Conservation (phyloP, 2,888 invertebrate species). For the Cosmorhoe ocellata region DNA sequence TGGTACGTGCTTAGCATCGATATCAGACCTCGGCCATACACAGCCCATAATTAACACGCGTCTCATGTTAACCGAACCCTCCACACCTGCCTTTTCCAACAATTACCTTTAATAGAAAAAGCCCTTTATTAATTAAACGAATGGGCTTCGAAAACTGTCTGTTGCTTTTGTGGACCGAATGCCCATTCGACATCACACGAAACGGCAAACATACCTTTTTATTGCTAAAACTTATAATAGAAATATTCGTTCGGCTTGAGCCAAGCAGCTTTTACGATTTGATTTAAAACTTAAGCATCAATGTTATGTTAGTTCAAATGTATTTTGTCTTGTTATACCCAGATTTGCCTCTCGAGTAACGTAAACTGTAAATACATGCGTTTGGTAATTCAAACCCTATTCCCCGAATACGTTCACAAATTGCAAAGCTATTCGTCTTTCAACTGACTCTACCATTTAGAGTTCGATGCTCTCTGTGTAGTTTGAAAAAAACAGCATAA, state of each 20-base stretch:
- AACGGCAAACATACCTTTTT: no score
- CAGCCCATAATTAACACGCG: conserved; percentile 26
- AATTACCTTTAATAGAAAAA: conserved; percentile 4
- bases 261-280: no score
- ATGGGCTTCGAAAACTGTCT: not conserved
- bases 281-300: no score
- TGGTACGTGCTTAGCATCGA: conserved; percentile 21
- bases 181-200: no score
- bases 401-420: not conserved
- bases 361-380: not conserved
- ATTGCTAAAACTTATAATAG: no score
- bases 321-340: no score
- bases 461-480: conserved; percentile 23
- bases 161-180: no score
- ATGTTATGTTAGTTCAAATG: no score
- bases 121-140: conserved; percentile 9
- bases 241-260: no score
- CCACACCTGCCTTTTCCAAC: conserved; percentile 14
- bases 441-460: not conserved
- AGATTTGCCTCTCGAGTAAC: no score
- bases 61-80: conserved; percentile 6
- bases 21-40: conserved; percentile 5
- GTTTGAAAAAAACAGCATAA: conserved; percentile 1
- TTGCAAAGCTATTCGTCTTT: conserved; percentile 13
- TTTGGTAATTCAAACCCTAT: not conserved